These are phyloP conservation scores for Crotalus viridis DNA, from an alignment of 2,113 vertebrate genomes.

Conservation along the genomic window DNA sequence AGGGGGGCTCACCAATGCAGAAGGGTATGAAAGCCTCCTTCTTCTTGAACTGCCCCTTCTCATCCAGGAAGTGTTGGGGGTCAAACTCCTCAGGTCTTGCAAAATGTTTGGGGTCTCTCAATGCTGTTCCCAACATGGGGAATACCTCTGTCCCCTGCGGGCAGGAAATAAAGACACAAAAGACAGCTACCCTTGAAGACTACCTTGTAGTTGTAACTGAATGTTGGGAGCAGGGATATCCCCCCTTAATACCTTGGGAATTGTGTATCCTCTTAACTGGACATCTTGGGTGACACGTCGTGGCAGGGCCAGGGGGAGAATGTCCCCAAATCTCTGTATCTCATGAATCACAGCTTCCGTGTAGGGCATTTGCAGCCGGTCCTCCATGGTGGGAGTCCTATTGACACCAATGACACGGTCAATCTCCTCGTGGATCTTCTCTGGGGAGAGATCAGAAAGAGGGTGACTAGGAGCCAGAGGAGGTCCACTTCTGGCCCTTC, in stretches of 20 bases:
- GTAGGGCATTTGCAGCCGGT: conserved; percentile 62
- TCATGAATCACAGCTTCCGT: conserved; percentile 54
- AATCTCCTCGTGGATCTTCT: conserved; percentile 61
- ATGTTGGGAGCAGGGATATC: no score
- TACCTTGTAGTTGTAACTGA: rapidly evolving
- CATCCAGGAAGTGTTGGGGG: conserved; percentile 66
- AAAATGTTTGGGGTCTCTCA: conserved; percentile 61
- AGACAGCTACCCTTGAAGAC: neutral
- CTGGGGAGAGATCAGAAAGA: conserved; percentile 33
- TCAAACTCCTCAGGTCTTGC: conserved; percentile 56
- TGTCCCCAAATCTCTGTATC: conserved; percentile 46
- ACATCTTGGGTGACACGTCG: conserved; percentile 54
- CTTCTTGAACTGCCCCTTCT: conserved; percentile 61
- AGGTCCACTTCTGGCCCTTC: neutral
- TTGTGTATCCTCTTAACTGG: conserved; percentile 53
- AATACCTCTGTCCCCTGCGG: conserved; percentile 58
- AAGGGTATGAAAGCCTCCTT: conserved; percentile 65
- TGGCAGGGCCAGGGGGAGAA: conserved; percentile 55
- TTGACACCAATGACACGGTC: conserved; percentile 55
- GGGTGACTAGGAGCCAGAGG: neutral
- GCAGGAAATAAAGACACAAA: neutral
- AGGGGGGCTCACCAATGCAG: conserved; percentile 2
- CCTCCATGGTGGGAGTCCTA: conserved; percentile 44
- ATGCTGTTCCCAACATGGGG: conserved; percentile 60
- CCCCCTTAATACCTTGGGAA: conserved; percentile 54